Conservation (phyloP, 2,113 vertebrate species). For the Misgurnus mizolepis region DNA sequence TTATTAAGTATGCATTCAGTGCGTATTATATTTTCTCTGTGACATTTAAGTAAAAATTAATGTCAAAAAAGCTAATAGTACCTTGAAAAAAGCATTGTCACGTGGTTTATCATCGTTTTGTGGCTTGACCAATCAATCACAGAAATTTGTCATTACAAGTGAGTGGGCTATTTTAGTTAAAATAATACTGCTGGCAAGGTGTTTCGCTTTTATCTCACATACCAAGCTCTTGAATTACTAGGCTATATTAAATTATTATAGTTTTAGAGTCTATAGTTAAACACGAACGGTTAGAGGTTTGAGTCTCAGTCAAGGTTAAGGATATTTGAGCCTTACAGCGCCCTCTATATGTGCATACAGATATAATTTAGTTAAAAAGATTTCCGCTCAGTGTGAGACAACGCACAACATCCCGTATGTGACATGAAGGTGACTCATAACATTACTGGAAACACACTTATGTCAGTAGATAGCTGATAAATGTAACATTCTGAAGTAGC, state of each 20-base stretch:
- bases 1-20: neutral
- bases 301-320: neutral
- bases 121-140: neutral
- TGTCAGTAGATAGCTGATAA: neutral
- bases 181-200: neutral
- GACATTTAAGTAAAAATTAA: neutral
- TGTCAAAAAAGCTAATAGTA: neutral
- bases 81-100: neutral
- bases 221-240: neutral
- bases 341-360: neutral
- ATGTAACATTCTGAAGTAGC: neutral
- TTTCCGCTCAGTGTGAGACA: neutral
- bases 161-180: neutral
- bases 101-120: neutral
- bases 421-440: slow-evolving; percentile 18
- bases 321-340: neutral
- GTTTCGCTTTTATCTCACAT: neutral
- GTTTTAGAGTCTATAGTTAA: neutral
- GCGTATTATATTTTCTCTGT: accelerated
- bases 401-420: slow-evolving; percentile 26
- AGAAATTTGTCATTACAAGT: neutral
- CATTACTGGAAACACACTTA: slow-evolving; percentile 20
- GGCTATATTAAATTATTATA: neutral
- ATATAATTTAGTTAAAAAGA: neutral
- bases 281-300: neutral